Evolutionary conservation across 2,113 vertebrate genomes (phyloP).

Genomic region (Vulpes vulpes): DNA sequence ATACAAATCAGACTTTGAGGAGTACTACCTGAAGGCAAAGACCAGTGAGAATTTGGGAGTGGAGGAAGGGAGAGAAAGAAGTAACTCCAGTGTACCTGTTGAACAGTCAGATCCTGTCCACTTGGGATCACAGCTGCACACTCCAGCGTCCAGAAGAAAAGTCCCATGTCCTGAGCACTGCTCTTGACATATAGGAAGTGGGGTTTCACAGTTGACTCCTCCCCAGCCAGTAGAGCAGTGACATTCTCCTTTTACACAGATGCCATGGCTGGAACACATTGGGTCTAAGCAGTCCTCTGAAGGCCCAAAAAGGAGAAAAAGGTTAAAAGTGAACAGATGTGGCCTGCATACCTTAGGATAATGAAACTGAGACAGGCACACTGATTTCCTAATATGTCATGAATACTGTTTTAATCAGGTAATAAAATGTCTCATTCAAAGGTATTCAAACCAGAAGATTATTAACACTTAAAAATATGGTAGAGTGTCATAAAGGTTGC

Average conservation of each 20-base stretch:
- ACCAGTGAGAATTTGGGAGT: background rate
- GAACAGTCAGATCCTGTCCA: conserved; percentile 97
- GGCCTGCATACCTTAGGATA: background rate
- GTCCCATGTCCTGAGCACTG: conserved; percentile 97
- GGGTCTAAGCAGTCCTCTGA: conserved; percentile 97
- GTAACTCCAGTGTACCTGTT: conserved; percentile 88
- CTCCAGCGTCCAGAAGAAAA: conserved; percentile 92
- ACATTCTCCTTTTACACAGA: conserved; percentile 96
- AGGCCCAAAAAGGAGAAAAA: conserved; percentile 54
- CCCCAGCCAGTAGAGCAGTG: conserved; percentile 96
- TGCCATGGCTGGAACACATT: conserved; percentile 93
- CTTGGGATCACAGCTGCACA: conserved; percentile 95
- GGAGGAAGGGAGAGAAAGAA: background rate
- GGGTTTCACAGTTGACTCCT: conserved; percentile 93
- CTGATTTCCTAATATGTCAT: conserved; percentile 34
- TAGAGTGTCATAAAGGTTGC: conserved; percentile 16
- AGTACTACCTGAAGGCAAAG: background rate
- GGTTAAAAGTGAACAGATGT: background rate
- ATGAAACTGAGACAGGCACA: background rate
- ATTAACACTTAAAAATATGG: conserved; percentile 66
- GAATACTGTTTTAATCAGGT: conserved; percentile 21
- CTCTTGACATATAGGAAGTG: conserved; percentile 95
- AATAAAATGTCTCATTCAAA: conserved; percentile 70
- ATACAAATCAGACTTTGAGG: background rate
- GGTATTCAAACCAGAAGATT: conserved; percentile 20